Conservation (phyloP, 2,888 invertebrate genomes). For the Scrobipalpa atriplicella region DNA sequence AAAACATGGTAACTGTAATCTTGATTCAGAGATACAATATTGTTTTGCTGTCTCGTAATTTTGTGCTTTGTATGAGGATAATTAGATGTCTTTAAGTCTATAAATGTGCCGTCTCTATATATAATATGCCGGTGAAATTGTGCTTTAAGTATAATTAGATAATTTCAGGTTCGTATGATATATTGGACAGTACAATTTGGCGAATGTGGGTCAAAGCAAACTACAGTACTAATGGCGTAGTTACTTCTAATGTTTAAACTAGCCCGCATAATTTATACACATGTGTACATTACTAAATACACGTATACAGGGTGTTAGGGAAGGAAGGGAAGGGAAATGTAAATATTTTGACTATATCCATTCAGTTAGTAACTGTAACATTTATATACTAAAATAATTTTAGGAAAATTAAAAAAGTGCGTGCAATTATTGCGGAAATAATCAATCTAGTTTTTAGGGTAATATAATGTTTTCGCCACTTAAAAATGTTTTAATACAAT, state of each 20-base stretch:
- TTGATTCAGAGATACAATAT: constrained; percentile 17
- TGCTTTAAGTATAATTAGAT: not conserved
- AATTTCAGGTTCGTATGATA: not conserved
- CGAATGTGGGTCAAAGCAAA: not conserved
- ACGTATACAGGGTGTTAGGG: not conserved
- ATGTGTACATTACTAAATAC: not conserved
- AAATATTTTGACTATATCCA: not conserved
- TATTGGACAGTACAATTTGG: not conserved
- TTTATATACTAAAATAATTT: no score
- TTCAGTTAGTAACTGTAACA: no score
- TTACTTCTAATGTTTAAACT: constrained; percentile 7
- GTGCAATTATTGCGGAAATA: no score
- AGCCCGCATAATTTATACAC: constrained; percentile 1
- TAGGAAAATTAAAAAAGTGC: no score
- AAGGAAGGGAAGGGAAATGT: not conserved
- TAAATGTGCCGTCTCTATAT: not conserved
- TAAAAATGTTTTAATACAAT: no score
- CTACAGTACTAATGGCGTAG: not conserved
- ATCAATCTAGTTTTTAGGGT: no score
- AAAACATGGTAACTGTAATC: constrained; percentile 25
- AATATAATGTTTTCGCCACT: no score
- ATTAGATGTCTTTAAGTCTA: not conserved
- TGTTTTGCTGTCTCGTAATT: constrained; percentile 18
- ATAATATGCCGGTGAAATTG: not conserved
- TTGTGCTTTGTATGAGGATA: constrained; percentile 12